phyloP scores from a whole-genome alignment of 2,797 vertebrate species.

The Borostomias antarcticus region DNA sequence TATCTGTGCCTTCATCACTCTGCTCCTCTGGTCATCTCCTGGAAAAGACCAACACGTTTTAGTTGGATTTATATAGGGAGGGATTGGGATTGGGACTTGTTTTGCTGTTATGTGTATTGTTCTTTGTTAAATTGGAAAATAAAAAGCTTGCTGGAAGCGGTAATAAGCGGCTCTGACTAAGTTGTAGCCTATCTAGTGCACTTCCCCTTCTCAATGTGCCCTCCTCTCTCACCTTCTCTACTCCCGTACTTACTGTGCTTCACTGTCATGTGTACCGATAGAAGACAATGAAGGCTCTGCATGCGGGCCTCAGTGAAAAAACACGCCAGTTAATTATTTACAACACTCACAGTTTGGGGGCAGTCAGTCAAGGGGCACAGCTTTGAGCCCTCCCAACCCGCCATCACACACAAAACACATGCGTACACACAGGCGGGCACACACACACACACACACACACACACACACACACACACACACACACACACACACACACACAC shows the following conservation, averaged over 20 bases:
- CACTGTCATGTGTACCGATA: background rate
- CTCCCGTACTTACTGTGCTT: background rate
- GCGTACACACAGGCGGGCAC: background rate
- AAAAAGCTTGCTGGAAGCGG: background rate
- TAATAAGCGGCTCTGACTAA: background rate
- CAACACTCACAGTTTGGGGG: background rate
- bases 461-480: constrained; percentile 2
- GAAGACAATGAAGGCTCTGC: background rate
- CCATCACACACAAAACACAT: too few relatives aligned
- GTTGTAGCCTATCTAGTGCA: background rate
- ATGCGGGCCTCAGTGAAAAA: background rate
- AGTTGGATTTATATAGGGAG: too few relatives aligned
- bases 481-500: constrained; percentile 7
- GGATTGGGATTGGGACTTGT: too few relatives aligned
- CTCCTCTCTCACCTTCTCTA: background rate
- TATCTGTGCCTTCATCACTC: constrained; percentile 81
- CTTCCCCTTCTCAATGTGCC: background rate
- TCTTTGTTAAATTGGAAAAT: too few relatives aligned
- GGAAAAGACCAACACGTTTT: constrained; percentile 32
- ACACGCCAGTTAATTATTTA: background rate
- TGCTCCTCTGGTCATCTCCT: constrained; percentile 60
- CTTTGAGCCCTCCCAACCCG: too few relatives aligned
- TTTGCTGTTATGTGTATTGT: too few relatives aligned
- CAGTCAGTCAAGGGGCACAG: too few relatives aligned
- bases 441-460: constrained; percentile 1